Evolutionary conservation across 2,888 invertebrate genomes (phyloP).

Genomic region (Psylliodes chrysocephalus): DNA sequence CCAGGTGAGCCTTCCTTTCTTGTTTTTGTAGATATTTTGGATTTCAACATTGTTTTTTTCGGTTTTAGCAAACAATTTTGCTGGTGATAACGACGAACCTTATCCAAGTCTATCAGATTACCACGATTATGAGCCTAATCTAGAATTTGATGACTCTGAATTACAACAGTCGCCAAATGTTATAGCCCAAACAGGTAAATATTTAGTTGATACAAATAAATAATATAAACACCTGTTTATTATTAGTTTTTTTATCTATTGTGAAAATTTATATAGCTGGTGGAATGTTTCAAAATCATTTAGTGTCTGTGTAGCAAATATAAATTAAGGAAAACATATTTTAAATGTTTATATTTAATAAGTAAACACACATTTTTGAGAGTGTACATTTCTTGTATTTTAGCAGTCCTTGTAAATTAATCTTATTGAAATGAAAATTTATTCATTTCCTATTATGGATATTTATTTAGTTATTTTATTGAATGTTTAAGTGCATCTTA

Average conservation of each 20-base stretch:
- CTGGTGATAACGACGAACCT: constrained; percentile 70
- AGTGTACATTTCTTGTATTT: too few relatives aligned
- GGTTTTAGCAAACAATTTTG: constrained; percentile 44
- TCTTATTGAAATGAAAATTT: too few relatives aligned
- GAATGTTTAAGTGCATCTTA: not conserved
- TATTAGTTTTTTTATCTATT: not conserved
- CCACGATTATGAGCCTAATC: constrained; percentile 93
- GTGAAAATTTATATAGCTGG: not conserved
- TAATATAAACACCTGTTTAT: not conserved
- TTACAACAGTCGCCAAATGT: constrained; percentile 73
- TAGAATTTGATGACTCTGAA: constrained; percentile 97
- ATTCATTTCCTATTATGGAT: not conserved
- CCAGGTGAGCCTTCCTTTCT: constrained; percentile 10
- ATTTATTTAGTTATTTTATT: not conserved
- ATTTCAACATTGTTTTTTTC: too few relatives aligned
- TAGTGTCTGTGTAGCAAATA: too few relatives aligned
- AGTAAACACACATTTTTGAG: too few relatives aligned
- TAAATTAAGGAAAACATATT: not conserved
- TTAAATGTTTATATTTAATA: too few relatives aligned
- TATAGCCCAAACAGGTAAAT: constrained; percentile 74
- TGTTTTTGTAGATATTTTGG: not conserved
- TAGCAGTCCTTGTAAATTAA: too few relatives aligned
- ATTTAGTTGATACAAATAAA: not conserved
- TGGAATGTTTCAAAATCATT: not conserved
- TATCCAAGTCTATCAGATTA: constrained; percentile 90